These are phyloP conservation scores for Spodoptera exigua DNA, from an alignment of 2,888 invertebrate species.

Conservation along the genomic window DNA sequence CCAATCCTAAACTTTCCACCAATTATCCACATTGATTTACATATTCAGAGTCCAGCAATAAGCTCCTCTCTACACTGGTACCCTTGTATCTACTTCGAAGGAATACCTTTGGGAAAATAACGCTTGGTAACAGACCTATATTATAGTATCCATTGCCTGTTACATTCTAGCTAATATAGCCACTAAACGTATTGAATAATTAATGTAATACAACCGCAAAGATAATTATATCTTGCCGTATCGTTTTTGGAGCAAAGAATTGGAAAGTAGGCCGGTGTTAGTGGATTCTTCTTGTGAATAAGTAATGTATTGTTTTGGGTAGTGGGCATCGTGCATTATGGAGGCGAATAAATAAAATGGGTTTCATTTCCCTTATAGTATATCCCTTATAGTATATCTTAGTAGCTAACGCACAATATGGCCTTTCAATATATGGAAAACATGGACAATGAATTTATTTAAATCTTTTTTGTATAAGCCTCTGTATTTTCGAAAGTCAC, in stretches of 20 bases:
- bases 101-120: conserved; percentile 52
- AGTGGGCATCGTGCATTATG: conserved; percentile 40
- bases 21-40: conserved; percentile 63
- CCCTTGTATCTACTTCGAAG: conserved; percentile 30
- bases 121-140: conserved; percentile 32
- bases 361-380: conserved; percentile 27
- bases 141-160: conserved; percentile 67
- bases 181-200: conserved; percentile 78
- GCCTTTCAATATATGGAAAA: no score
- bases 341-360: conserved; percentile 36
- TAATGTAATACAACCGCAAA: conserved; percentile 63
- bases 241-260: conserved; percentile 58
- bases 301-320: conserved; percentile 55
- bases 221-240: conserved; percentile 64
- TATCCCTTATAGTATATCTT: conserved; percentile 12
- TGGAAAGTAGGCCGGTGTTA: conserved; percentile 51
- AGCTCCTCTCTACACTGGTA: conserved; percentile 40
- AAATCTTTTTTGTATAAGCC: background rate
- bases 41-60: conserved; percentile 55
- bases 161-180: conserved; percentile 63
- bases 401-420: background rate
- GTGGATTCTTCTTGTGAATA: conserved; percentile 56
- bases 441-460: conserved; percentile 1
- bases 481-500: background rate
- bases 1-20: conserved; percentile 55